Conservation (phyloP, 2,113 vertebrate genomes). For the Labeo catla region DNA sequence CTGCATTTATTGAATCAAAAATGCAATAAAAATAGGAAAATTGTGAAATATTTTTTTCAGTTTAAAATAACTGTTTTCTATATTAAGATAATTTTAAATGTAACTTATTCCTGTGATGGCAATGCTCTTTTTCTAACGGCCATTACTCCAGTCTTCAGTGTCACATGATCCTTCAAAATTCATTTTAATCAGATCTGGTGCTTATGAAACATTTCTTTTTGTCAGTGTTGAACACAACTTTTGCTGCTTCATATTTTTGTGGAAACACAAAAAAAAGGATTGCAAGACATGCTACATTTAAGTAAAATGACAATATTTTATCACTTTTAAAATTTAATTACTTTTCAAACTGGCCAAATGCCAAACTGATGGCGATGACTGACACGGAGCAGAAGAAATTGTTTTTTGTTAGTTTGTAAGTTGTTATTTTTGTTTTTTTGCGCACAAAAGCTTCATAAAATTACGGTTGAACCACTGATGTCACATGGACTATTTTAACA, state of each 20-base stretch:
- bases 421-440: too few species aligned
- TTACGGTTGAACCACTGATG: too few species aligned
- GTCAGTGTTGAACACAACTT: not conserved
- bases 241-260: not conserved
- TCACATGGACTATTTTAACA: too few species aligned
- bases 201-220: not conserved
- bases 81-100: too few species aligned
- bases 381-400: too few species aligned
- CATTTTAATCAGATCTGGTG: not conserved
- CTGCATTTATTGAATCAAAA: not conserved
- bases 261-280: too few species aligned
- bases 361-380: too few species aligned
- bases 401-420: too few species aligned
- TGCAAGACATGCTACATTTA: not conserved
- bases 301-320: not conserved
- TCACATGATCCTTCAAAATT: not conserved
- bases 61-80: not conserved
- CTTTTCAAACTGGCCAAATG: too few species aligned
- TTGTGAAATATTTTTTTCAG: not conserved
- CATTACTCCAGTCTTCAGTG: not conserved
- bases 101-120: not conserved
- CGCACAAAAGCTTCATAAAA: too few species aligned
- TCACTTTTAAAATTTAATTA: too few species aligned
- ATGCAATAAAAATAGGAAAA: not conserved
- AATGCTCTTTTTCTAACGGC: not conserved